A percentile compares a stretch with the other conserved stretches of the same genome.
Conservation (phyloP, 1,140 invertebrate species). For the Nephila pilipes region DNA sequence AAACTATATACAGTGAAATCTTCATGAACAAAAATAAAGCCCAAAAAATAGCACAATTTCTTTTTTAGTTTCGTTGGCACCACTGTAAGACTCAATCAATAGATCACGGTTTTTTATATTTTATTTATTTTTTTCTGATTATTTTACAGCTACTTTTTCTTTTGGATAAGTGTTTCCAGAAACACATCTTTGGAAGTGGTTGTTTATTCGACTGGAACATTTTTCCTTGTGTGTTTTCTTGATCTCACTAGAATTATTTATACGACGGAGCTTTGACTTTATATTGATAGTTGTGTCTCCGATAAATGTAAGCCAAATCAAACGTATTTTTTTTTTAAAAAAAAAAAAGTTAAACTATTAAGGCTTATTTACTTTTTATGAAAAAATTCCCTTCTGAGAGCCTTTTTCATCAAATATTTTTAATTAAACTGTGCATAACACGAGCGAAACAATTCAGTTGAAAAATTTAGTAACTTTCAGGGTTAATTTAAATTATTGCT, state of each 20-base stretch:
- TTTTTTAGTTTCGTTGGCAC: background rate
- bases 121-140: background rate
- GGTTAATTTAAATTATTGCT: background rate
- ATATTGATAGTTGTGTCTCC: background rate
- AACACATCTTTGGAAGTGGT: background rate
- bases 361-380: background rate
- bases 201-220: background rate
- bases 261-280: background rate
- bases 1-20: too few relatives aligned
- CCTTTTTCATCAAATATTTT: background rate
- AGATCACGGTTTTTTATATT: too few relatives aligned
- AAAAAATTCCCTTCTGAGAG: background rate
- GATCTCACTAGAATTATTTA: background rate
- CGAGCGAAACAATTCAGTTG: background rate
- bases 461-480: background rate
- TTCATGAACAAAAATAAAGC: background rate
- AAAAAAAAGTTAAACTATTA: background rate
- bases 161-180: constrained; percentile 10
- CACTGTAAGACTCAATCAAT: background rate
- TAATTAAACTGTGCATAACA: background rate
- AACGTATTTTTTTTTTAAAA: background rate
- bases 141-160: constrained; percentile 17
- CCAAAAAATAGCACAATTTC: background rate
- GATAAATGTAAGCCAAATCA: background rate
- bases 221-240: background rate